Percentiles rank a stretch among this genome's conserved stretches.
Conservation (phyloP, 1,140 invertebrate species). For the Alviniconcha marisindica region DNA sequence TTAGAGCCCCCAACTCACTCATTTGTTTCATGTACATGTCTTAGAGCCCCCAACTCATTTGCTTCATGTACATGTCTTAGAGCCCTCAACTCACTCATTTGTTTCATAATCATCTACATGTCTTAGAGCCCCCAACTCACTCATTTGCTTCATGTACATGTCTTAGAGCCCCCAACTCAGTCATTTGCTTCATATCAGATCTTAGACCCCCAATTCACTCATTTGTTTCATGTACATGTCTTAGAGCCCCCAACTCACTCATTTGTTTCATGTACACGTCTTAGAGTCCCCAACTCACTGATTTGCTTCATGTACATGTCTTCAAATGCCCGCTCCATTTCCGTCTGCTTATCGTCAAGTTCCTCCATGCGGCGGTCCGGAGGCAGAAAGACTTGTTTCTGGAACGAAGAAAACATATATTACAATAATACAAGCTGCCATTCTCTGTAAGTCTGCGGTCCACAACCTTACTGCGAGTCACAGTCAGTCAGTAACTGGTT, state of each 20-base stretch:
- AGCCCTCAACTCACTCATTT: too few species aligned
- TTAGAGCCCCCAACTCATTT: slow-evolving; percentile 72
- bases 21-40: slow-evolving; percentile 69
- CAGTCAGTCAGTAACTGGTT: too few species aligned
- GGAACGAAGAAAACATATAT: slow-evolving; percentile 24
- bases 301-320: slow-evolving; percentile 69
- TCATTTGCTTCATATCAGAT: background rate
- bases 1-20: slow-evolving; percentile 45
- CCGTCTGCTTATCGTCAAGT: slow-evolving; percentile 65
- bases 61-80: too few species aligned
- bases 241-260: too few species aligned
- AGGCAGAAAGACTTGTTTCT: slow-evolving; percentile 74
- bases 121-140: slow-evolving; percentile 43
- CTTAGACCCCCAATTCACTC: slow-evolving; percentile 46
- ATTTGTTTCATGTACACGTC: background rate
- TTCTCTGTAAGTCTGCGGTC: too few species aligned
- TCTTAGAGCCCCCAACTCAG: too few species aligned
- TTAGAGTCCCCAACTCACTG: slow-evolving; percentile 45
- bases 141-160: slow-evolving; percentile 66
- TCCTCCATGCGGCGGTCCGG: slow-evolving; percentile 69
- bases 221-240: slow-evolving; percentile 69
- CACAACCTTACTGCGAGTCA: too few species aligned
- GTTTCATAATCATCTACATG: background rate
- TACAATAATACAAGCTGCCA: background rate
- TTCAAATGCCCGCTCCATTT: slow-evolving; percentile 72